A percentile compares a stretch with the other conserved stretches of the same genome.
Evolutionary conservation across 2,797 vertebrate genomes (phyloP).

Genomic region (Bufotes viridis): DNA sequence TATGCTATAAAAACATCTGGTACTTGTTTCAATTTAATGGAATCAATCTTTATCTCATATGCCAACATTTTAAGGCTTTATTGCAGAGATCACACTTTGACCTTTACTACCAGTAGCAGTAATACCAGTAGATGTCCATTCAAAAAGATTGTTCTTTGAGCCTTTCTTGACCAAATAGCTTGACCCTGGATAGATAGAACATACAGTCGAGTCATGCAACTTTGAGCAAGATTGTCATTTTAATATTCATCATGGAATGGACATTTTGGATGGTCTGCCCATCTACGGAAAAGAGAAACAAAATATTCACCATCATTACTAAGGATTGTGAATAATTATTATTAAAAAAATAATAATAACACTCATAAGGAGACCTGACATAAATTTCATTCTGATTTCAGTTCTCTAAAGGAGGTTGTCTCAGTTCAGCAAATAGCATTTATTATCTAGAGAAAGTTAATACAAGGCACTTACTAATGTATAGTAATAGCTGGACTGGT

Average conservation of each 20-base stretch:
- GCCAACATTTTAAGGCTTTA: not conserved
- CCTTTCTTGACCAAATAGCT: not conserved
- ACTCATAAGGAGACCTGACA: too few relatives aligned
- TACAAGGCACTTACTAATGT: too few relatives aligned
- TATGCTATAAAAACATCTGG: not conserved
- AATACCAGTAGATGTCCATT: not conserved
- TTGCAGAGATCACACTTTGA: not conserved
- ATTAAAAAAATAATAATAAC: too few relatives aligned
- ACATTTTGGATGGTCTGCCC: constrained; percentile 24
- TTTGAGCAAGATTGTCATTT: not conserved
- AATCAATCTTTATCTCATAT: not conserved
- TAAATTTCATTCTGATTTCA: too few relatives aligned
- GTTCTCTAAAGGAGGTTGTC: too few relatives aligned
- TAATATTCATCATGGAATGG: constrained; percentile 40
- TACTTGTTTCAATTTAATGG: not conserved
- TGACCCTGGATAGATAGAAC: too few relatives aligned
- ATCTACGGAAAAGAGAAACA: not conserved
- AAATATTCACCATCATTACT: not conserved
- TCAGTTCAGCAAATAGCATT: too few relatives aligned
- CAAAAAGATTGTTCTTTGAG: not conserved
- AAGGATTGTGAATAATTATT: too few relatives aligned
- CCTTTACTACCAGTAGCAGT: not conserved
- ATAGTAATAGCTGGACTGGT: too few relatives aligned
- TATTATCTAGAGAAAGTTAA: too few relatives aligned
- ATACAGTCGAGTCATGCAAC: not conserved